Evolutionary conservation across 2,888 invertebrate genomes (phyloP).

Genomic region (Scaptomyza tumidula): DNA sequence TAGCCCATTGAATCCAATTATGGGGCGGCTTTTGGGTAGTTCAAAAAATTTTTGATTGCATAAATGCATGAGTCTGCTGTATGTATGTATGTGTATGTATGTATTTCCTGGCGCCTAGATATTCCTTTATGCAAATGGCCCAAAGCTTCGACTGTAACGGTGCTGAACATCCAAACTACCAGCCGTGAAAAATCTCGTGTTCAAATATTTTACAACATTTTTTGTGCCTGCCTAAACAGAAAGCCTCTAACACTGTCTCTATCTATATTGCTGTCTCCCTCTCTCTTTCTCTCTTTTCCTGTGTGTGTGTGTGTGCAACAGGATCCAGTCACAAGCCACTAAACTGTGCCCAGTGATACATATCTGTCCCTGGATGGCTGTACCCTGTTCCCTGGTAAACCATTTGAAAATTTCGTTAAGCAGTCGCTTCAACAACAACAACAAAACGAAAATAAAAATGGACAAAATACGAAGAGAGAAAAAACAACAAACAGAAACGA

Average conservation of each 20-base stretch:
- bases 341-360: slow-evolving; percentile 51
- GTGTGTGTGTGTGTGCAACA: slow-evolving; percentile 16
- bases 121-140: slow-evolving; percentile 71
- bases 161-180: slow-evolving; percentile 80
- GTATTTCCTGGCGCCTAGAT: slow-evolving; percentile 47
- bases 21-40: slow-evolving; percentile 22
- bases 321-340: slow-evolving; percentile 62
- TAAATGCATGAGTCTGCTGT: slow-evolving; percentile 57
- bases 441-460: slow-evolving; percentile 24
- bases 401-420: slow-evolving; percentile 81
- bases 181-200: slow-evolving; percentile 81
- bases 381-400: slow-evolving; percentile 62
- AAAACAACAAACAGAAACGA: slow-evolving; percentile 24
- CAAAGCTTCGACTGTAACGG: slow-evolving; percentile 61
- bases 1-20: slow-evolving; percentile 53
- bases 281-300: slow-evolving; percentile 1
- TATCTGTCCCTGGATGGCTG: slow-evolving; percentile 10
- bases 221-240: slow-evolving; percentile 72
- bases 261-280: not conserved
- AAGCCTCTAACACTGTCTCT: slow-evolving; percentile 5
- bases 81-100: not conserved
- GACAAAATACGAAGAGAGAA: slow-evolving; percentile 4
- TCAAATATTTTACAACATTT: slow-evolving; percentile 80
- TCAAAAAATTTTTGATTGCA: slow-evolving; percentile 50
- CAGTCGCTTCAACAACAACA: slow-evolving; percentile 38